These are phyloP conservation scores for Bergia puertoricense DNA, from an alignment of 92 coral and sea anemone species.

Conservation along the genomic window DNA sequence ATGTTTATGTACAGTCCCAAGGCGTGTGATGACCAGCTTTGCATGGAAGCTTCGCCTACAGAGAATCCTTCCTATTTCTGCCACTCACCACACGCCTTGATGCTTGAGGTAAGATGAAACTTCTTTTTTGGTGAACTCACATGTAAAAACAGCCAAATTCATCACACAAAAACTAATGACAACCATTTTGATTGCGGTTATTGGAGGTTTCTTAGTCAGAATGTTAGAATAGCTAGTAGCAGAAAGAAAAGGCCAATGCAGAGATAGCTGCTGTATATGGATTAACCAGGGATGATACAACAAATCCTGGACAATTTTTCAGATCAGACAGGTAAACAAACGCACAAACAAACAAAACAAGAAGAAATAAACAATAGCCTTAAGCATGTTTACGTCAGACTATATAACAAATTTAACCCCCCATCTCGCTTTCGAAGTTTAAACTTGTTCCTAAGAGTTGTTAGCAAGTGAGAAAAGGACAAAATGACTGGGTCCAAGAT, in stretches of 20 bases:
- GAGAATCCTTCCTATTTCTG: constrained; percentile 91
- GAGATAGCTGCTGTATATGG: not conserved
- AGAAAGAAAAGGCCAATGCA: not conserved
- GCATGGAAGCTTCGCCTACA: constrained; percentile 97
- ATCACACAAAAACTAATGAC: not conserved
- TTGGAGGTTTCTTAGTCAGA: not conserved
- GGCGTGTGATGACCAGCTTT: constrained; percentile 96
- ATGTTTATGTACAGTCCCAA: constrained; percentile 99
- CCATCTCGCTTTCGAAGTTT: no score
- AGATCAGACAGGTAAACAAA: no score
- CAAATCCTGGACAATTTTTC: no score
- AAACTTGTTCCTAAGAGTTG: no score
- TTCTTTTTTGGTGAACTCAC: not conserved
- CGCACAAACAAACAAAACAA: no score
- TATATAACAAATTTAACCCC: no score
- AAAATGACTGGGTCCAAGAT: no score
- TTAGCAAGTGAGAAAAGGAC: no score
- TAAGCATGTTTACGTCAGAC: no score
- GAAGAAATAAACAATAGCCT: no score
- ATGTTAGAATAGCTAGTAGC: not conserved
- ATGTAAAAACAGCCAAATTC: no score
- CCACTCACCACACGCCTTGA: constrained; percentile 97
- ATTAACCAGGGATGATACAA: no score
- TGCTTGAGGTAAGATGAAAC: constrained; percentile 85
- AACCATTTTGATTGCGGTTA: not conserved